Base-by-base conservation (phyloP, 2,797 vertebrate species). In the Ambastaia sidthimunki region DNA sequence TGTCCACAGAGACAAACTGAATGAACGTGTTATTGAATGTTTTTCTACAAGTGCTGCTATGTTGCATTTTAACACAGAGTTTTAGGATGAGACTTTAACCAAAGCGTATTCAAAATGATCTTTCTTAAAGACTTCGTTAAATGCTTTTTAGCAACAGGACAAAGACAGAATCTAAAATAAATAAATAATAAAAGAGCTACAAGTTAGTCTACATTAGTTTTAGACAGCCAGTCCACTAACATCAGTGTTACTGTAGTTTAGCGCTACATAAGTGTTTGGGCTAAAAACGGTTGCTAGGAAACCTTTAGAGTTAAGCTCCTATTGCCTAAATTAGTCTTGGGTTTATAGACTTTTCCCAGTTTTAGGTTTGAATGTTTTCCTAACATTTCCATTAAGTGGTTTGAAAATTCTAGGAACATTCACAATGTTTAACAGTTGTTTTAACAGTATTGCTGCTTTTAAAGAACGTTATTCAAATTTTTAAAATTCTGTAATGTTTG, bases 11-110 rank as follows among this genome's bases (percentile, higher is more conserved):
- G 88, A 87, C 84, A 76, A 76, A 83, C 84, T 78, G 89, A 87
- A 86, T 72, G 80, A 86, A 71, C 63, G 85, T 90, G 91, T 87
- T 88, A 88, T 78, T 71, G 93, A 93, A 94, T 91, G 93, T 92
- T 91, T 93, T 94, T 89, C 73, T 82, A 91, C 90, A 93, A 90
- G 93, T 96, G 96, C 96, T 97, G 96, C 96, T 97, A 94, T 84
- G 74, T 91, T 83, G 91, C 91, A 92, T 92, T 85, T 86, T 88
- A 75, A n/a, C 85, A 89, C 82, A 77, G 59, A 48, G 87, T 90
- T 90, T 89, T 82, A 82, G 89, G 28, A 93, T 91, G 90, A 91
- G 28, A 23, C 90, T 89, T 86, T 96, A 95, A 94, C 96, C 96
- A 97, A 97, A 97, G 96, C 97, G 97, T 94, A 92, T 97, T 96